phyloP scores from a whole-genome alignment of 2,888 invertebrate genomes.

The Atherix ibis region DNA sequence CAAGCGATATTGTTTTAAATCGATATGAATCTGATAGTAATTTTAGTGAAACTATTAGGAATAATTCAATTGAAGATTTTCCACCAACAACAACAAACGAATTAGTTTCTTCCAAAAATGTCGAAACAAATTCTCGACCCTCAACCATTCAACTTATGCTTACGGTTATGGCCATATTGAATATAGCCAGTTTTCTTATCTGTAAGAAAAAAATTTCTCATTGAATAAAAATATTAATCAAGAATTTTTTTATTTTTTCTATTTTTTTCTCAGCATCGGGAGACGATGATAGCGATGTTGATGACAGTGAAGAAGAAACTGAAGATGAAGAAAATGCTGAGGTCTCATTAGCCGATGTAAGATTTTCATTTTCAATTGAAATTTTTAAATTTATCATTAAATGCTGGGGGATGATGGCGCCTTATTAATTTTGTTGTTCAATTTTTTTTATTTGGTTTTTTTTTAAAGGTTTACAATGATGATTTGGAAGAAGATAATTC shows the following conservation, averaged over 20 bases:
- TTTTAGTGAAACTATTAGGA: too few species aligned
- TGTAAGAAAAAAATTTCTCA: constrained; percentile 23
- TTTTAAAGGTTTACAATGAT: constrained; percentile 32
- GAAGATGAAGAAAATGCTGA: constrained; percentile 32
- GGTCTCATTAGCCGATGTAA: constrained; percentile 27
- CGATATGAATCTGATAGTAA: too few species aligned
- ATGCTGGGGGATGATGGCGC: too few species aligned
- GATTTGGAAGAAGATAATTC: constrained; percentile 45
- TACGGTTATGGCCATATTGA: constrained; percentile 30
- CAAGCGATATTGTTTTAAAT: too few species aligned
- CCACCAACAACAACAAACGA: too few species aligned
- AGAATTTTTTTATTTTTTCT: constrained; percentile 14
- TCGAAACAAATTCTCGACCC: too few species aligned
- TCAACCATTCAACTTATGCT: constrained; percentile 24
- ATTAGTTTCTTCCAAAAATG: too few species aligned
- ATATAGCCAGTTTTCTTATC: constrained; percentile 26
- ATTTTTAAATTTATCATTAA: not conserved
- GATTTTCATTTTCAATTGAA: constrained; percentile 4
- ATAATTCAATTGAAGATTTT: too few species aligned
- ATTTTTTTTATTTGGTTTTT: too few species aligned
- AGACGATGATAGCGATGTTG: constrained; percentile 35
- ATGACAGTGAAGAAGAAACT: constrained; percentile 44
- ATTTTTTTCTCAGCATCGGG: constrained; percentile 18
- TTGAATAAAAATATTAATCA: constrained; percentile 14
- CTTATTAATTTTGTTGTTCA: too few species aligned